Evolutionary conservation across 1,140 invertebrate genomes (phyloP).

Genomic region (fruit fly (Drosophila melanogaster)): DNA sequence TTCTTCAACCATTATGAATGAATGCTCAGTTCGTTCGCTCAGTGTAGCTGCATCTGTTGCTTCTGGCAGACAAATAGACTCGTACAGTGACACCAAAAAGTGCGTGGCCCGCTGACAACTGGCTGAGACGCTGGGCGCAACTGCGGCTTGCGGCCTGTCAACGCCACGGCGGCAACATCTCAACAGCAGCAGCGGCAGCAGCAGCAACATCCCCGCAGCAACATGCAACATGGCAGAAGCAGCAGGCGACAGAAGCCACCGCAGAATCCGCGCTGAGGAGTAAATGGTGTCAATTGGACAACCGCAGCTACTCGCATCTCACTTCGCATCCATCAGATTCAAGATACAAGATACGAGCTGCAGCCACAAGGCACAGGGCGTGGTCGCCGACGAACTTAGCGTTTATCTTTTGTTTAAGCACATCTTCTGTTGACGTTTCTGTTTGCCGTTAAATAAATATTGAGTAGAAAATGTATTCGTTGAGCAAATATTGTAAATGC

Average conservation of each 20-base stretch:
- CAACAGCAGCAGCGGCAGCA: slow-evolving; percentile 23
- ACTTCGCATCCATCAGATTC: slow-evolving; percentile 52
- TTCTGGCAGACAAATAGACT: slow-evolving; percentile 68
- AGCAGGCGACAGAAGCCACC: slow-evolving; percentile 39
- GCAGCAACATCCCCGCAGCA: not conserved
- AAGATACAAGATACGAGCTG: slow-evolving; percentile 15
- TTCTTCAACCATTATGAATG: too few relatives aligned
- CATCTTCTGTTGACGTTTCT: slow-evolving; percentile 70
- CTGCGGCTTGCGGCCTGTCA: slow-evolving; percentile 51
- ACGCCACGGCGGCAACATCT: slow-evolving; percentile 34
- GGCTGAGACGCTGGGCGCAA: slow-evolving; percentile 51
- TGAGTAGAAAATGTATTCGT: slow-evolving; percentile 74
- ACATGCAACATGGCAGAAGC: not conserved
- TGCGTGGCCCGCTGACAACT: slow-evolving; percentile 64
- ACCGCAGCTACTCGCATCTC: slow-evolving; percentile 55
- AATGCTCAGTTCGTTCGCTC: not conserved
- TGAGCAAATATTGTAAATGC: slow-evolving; percentile 80
- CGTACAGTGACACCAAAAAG: slow-evolving; percentile 77
- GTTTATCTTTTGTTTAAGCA: slow-evolving; percentile 73
- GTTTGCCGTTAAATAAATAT: slow-evolving; percentile 78
- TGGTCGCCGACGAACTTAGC: slow-evolving; percentile 56
- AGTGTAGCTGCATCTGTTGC: slow-evolving; percentile 18
- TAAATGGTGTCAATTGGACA: slow-evolving; percentile 61
- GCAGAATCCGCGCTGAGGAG: slow-evolving; percentile 39
- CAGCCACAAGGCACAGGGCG: slow-evolving; percentile 45